phyloP scores from a whole-genome alignment of 2,888 invertebrate genomes.

The Ctena decussata region DNA sequence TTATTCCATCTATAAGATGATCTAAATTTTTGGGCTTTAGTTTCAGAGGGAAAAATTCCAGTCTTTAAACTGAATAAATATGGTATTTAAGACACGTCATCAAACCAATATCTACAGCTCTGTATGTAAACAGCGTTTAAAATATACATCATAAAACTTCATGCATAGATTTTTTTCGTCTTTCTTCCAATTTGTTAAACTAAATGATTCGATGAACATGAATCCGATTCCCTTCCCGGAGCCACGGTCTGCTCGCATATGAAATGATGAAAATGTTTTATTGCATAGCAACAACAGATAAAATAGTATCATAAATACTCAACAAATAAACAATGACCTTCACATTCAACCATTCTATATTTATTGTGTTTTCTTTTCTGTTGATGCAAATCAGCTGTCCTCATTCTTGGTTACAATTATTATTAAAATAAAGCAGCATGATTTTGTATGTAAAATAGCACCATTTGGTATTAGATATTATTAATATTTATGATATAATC shows the following conservation, averaged over 20 bases:
- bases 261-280: background rate
- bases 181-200: conserved; percentile 1
- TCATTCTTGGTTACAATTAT: too few relatives aligned
- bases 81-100: too few relatives aligned
- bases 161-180: conserved; percentile 1
- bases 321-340: too few relatives aligned
- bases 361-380: too few relatives aligned
- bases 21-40: too few relatives aligned
- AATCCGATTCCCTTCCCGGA: background rate
- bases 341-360: too few relatives aligned
- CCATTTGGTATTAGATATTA: background rate
- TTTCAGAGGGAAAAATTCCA: too few relatives aligned
- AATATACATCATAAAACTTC: background rate
- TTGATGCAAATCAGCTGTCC: too few relatives aligned
- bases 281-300: background rate
- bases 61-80: too few relatives aligned
- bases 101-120: too few relatives aligned
- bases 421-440: too few relatives aligned
- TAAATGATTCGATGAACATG: background rate
- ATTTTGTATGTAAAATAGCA: conserved; percentile 4
- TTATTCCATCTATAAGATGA: too few relatives aligned
- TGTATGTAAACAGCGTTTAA: background rate
- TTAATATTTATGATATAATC: background rate
- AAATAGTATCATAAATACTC: background rate
- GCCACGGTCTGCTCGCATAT: background rate